Evolutionary conservation across 2,113 vertebrate genomes (phyloP).

Genomic region (Lycaon pictus): DNA sequence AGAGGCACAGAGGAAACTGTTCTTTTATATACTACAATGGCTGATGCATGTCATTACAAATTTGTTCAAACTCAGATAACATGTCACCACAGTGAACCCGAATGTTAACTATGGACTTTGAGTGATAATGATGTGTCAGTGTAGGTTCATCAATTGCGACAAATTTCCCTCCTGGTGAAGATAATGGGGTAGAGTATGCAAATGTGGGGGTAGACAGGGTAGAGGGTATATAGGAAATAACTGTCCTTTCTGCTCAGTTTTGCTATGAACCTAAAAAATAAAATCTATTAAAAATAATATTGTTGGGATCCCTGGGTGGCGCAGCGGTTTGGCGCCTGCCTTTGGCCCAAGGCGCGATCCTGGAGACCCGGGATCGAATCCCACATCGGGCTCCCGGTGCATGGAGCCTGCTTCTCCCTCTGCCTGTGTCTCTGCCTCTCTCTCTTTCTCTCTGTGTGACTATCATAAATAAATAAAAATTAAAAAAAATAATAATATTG

Average conservation of each 20-base stretch:
- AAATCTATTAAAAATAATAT: background rate
- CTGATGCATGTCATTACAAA: background rate
- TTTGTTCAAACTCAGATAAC: background rate
- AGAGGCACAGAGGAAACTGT: background rate
- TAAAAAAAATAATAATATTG: background rate
- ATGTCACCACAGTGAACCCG: background rate
- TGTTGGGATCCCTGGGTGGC: no score
- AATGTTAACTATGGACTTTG: background rate
- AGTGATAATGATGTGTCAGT: background rate
- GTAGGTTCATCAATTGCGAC: background rate
- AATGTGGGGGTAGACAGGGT: background rate
- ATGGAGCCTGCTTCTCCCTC: no score
- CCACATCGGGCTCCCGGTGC: no score
- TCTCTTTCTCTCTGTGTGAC: no score
- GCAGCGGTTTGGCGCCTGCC: no score
- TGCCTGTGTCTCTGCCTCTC: no score
- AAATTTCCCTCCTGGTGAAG: background rate
- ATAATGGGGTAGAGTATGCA: background rate
- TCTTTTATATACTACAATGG: background rate
- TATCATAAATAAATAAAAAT: background rate
- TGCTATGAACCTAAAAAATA: background rate
- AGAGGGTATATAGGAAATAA: background rate
- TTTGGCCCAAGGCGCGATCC: no score
- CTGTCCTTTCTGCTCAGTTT: background rate
- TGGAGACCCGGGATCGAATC: no score